phyloP scores from a whole-genome alignment of 1,140 invertebrate species.

The Papilio aristodemus region DNA sequence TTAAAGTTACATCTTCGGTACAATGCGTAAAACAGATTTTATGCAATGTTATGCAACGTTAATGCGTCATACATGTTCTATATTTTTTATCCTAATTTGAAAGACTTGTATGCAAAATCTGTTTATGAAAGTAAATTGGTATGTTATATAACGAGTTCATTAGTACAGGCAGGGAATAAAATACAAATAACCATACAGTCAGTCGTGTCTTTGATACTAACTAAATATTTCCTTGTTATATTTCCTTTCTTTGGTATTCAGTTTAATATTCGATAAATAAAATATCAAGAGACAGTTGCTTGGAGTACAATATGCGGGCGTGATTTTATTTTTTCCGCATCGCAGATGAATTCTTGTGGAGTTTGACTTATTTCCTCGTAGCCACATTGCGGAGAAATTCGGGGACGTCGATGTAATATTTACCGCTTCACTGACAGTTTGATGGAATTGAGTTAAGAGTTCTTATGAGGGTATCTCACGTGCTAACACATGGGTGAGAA shows the following conservation, averaged over 20 bases:
- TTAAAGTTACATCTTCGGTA: background rate
- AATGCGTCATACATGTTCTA: too few relatives aligned
- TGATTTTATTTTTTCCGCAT: constrained; percentile 30
- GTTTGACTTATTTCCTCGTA: constrained; percentile 42
- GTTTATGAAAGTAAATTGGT: too few relatives aligned
- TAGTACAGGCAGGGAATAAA: too few relatives aligned
- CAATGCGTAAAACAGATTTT: too few relatives aligned
- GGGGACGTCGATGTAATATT: constrained; percentile 53
- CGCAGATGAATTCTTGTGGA: constrained; percentile 11
- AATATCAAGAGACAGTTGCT: constrained; percentile 9
- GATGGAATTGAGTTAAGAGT: constrained; percentile 48
- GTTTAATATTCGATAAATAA: constrained; percentile 10
- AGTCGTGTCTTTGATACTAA: too few relatives aligned
- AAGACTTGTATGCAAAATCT: too few relatives aligned
- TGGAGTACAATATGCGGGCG: background rate
- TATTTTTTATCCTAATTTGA: too few relatives aligned
- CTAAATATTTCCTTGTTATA: too few relatives aligned
- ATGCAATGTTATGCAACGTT: too few relatives aligned
- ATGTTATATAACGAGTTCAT: too few relatives aligned
- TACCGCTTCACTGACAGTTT: constrained; percentile 50
- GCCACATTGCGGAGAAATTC: constrained; percentile 35
- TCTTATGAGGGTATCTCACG: constrained; percentile 15
- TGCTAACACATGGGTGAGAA: background rate
- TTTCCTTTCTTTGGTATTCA: background rate
- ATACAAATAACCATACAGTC: too few relatives aligned